Evolutionary conservation across 1,140 invertebrate genomes (phyloP), one percentile per base, ranked within the genome.

Genomic region (Trichonephila inaurata): DNA sequence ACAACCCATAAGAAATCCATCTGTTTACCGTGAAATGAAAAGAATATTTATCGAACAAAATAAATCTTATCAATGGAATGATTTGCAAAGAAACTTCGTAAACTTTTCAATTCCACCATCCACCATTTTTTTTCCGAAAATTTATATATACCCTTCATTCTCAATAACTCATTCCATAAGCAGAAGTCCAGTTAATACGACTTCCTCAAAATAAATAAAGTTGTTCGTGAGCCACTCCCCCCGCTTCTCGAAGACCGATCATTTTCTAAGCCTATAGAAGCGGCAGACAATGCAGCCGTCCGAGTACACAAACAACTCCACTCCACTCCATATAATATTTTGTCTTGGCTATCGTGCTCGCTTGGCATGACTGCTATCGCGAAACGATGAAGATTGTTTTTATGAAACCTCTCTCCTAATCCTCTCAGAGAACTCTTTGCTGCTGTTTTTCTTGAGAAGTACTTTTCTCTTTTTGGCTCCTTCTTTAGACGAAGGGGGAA

Each of bases 231-330:
- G 33, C 18, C 72, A 77, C 28, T 28, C 16, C 33, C 33, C 33
- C 28, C 33, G 7, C 28, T 33, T 77, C 72, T 28, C 24, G 33
- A 77, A 28, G 28, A 28, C 72, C 5, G 72, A 28, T 77, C 72
- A 77, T 77, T 33, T 77, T 77, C 33, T 24, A 40, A 77, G 51
- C 51, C 51, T 51, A 10, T 51, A 51, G 72, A 6, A 33, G 24
- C 72, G 33, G 14, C 72, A 77, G 72, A 77, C 72, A 77, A 77
- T 77, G 33, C 72, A 33, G 24, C 24, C 72, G 62, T 77, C 24
- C 72, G 72, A 77, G 72, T 77, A 77, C 72, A 77, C 72, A 77
- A 77, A 77, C 72, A 77, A 77, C 72, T 77, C 72, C 19, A 77
- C 69, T 77, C 28, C 69, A 77, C 28, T 77, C 72, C 28, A 77